Conservation (phyloP, 2,797 vertebrate genomes). For the Gobionotothen gibberifrons region DNA sequence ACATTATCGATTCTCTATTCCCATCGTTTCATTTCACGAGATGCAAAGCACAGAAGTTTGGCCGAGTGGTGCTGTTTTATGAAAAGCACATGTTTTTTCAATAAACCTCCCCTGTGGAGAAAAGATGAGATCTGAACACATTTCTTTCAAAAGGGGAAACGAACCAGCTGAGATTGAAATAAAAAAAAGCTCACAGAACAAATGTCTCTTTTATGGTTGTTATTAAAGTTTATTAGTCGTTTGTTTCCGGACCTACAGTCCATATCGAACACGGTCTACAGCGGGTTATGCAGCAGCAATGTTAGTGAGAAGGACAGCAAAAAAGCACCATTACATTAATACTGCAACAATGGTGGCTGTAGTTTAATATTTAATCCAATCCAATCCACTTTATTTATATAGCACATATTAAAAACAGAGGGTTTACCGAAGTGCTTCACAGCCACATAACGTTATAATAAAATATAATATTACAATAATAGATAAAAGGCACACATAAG, state of each 20-base stretch:
- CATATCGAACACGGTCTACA: neutral
- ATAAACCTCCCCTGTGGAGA: neutral
- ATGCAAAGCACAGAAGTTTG: constrained; percentile 14
- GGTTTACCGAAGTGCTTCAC: no score
- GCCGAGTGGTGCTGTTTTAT: constrained; percentile 3
- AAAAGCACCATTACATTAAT: neutral
- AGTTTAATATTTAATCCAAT: no score
- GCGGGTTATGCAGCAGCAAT: neutral
- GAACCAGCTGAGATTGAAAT: neutral
- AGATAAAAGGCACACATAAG: no score
- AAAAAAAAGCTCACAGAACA: neutral
- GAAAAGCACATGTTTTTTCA: constrained; percentile 17
- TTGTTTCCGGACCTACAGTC: neutral
- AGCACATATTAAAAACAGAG: no score
- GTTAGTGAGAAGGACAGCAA: neutral
- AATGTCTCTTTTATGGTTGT: neutral
- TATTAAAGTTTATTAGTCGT: neutral
- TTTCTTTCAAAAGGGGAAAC: constrained; percentile 6
- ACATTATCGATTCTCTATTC: constrained; percentile 2
- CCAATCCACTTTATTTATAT: no score
- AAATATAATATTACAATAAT: no score
- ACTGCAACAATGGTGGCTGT: neutral
- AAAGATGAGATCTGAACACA: neutral
- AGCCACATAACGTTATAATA: no score
- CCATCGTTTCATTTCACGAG: constrained; percentile 20